Conservation (phyloP, 2,888 invertebrate genomes). For the Cephus runcator region DNA sequence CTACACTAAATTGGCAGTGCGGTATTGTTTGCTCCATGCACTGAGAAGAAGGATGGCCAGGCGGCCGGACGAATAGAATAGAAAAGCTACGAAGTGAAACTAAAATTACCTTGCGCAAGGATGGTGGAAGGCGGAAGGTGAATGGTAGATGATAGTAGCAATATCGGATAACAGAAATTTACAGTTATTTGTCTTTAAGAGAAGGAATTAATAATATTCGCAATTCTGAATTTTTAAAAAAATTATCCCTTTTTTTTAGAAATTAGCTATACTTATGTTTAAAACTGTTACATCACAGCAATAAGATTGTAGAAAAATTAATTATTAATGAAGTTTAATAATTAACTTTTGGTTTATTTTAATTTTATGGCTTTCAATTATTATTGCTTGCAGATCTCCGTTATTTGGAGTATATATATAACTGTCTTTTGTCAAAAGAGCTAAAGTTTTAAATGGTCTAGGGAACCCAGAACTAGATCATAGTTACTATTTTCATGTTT, state of each 20-base stretch:
- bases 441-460: neutral
- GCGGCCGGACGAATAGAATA: neutral
- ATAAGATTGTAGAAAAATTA: neutral
- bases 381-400: too few species aligned
- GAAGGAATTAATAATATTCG: conserved; percentile 19
- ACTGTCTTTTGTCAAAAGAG: neutral
- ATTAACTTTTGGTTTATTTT: neutral
- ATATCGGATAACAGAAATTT: neutral
- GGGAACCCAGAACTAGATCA: neutral
- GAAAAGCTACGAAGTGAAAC: conserved; percentile 58
- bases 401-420: neutral
- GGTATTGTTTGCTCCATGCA: conserved; percentile 38
- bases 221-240: neutral
- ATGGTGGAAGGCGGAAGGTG: conserved; percentile 26
- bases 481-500: neutral
- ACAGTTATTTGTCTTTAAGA: conserved; percentile 18
- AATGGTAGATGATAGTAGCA: neutral
- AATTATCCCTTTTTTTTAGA: conserved; percentile 6
- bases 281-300: neutral
- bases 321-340: neutral
- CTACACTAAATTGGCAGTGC: conserved; percentile 46
- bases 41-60: conserved; percentile 36
- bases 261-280: neutral
- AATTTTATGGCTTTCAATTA: neutral
- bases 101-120: conserved; percentile 58